Conservation (phyloP, 2,888 invertebrate species). For the Helleia helle region DNA sequence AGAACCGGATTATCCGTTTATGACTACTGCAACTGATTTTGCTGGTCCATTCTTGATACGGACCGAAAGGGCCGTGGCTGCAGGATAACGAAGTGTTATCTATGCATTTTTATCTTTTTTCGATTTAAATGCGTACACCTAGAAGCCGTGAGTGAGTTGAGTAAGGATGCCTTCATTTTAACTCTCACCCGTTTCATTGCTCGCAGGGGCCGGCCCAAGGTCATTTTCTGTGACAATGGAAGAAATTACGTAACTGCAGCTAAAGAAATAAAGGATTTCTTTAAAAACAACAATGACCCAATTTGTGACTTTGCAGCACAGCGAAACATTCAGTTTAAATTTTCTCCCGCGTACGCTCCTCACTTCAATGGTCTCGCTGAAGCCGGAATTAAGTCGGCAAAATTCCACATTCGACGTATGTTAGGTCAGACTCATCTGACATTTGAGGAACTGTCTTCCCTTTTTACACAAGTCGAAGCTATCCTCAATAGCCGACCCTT, state of each 20-base stretch:
- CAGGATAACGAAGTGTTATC: conserved; percentile 19
- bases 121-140: conserved; percentile 19
- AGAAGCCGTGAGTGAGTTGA: conserved; percentile 11
- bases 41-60: conserved; percentile 5
- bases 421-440: conserved; percentile 14
- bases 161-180: conserved; percentile 20
- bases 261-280: conserved; percentile 13
- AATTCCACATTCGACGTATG: conserved; percentile 13
- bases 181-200: conserved; percentile 25
- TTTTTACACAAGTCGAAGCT: conserved; percentile 16
- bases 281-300: conserved; percentile 9
- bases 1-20: conserved; percentile 10
- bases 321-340: conserved; percentile 17
- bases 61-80: conserved; percentile 20
- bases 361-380: conserved; percentile 20
- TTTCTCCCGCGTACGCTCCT: conserved; percentile 17
- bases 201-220: conserved; percentile 25
- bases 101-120: conserved; percentile 23
- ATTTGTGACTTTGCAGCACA: conserved; percentile 14
- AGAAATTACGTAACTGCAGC: conserved; percentile 15
- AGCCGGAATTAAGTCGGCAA: conserved; percentile 16
- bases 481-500: conserved; percentile 18
- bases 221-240: conserved; percentile 28
- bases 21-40: conserved; percentile 1
- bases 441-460: conserved; percentile 12